Conservation (phyloP, 2,888 invertebrate genomes). For the Teinopalpus imperialis region DNA sequence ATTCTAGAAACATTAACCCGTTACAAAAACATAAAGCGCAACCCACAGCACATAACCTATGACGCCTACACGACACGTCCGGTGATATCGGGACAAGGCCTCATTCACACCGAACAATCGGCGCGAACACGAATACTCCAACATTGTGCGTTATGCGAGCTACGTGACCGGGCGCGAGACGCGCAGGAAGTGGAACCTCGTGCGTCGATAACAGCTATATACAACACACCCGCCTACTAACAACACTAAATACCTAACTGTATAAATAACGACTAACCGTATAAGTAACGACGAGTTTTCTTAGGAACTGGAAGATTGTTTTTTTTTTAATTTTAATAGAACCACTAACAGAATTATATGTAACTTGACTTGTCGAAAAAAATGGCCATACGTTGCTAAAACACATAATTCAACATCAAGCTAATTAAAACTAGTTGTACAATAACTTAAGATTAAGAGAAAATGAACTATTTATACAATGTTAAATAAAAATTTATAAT, state of each 20-base stretch:
- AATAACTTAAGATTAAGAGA: too few species aligned
- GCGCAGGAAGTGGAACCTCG: constrained; percentile 35
- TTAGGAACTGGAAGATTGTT: too few species aligned
- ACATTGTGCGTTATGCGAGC: constrained; percentile 37
- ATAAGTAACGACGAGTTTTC: too few species aligned
- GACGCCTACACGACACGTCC: constrained; percentile 32
- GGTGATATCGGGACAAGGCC: constrained; percentile 36
- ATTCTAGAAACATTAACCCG: constrained; percentile 1
- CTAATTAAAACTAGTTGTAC: too few species aligned
- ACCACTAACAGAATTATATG: too few species aligned
- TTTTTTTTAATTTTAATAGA: too few species aligned
- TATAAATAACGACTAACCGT: constrained; percentile 1
- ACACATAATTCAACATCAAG: too few species aligned
- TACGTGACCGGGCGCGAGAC: constrained; percentile 37
- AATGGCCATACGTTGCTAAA: too few species aligned
- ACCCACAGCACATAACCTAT: constrained; percentile 10
- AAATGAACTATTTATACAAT: too few species aligned
- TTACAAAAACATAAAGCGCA: constrained; percentile 9
- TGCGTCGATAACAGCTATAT: constrained; percentile 34
- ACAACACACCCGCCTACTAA: constrained; percentile 28
- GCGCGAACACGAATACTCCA: constrained; percentile 30
- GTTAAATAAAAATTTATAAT: too few species aligned
- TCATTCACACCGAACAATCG: constrained; percentile 33
- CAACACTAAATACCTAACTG: constrained; percentile 4
- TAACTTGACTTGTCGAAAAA: too few species aligned